Percentiles rank a stretch among this genome's conserved stretches.
Conservation (phyloP, 2,797 vertebrate species). For the Ctenochaetus hawaiiensis region DNA sequence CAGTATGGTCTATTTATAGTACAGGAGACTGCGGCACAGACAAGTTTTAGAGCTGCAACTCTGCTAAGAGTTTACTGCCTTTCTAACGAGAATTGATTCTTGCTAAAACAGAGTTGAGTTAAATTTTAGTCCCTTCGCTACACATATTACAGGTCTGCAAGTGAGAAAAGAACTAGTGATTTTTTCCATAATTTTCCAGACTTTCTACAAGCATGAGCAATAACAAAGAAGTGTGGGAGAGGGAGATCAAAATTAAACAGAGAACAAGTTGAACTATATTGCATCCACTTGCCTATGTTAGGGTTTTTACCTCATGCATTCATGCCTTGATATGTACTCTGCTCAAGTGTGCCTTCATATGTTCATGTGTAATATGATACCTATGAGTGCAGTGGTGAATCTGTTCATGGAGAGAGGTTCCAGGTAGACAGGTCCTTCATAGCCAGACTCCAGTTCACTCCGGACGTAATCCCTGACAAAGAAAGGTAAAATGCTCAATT, state of each 20-base stretch:
- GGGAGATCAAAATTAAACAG: not conserved
- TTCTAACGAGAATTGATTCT: not conserved
- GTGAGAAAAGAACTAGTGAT: not conserved
- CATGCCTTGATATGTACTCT: not conserved
- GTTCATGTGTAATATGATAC: constrained; percentile 77
- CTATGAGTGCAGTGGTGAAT: constrained; percentile 96
- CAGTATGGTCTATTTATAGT: constrained; percentile 49
- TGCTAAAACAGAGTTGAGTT: not conserved
- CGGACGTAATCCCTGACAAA: constrained; percentile 94
- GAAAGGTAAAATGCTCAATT: constrained; percentile 46
- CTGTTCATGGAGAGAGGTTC: constrained; percentile 98
- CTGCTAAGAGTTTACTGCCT: not conserved
- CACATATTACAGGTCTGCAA: not conserved
- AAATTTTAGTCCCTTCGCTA: not conserved
- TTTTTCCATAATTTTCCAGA: not conserved
- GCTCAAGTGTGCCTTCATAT: not conserved
- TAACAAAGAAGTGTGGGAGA: not conserved
- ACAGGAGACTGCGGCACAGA: constrained; percentile 37
- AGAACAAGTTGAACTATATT: not conserved
- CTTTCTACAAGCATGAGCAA: not conserved
- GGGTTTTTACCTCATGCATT: not conserved
- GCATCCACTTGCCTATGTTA: not conserved
- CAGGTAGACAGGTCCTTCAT: constrained; percentile 96
- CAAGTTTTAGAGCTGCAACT: not conserved
- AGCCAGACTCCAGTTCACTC: constrained; percentile 95